These are phyloP conservation scores for Crotalus helleri DNA, from an alignment of 2,113 vertebrate species.

Conservation along the genomic window DNA sequence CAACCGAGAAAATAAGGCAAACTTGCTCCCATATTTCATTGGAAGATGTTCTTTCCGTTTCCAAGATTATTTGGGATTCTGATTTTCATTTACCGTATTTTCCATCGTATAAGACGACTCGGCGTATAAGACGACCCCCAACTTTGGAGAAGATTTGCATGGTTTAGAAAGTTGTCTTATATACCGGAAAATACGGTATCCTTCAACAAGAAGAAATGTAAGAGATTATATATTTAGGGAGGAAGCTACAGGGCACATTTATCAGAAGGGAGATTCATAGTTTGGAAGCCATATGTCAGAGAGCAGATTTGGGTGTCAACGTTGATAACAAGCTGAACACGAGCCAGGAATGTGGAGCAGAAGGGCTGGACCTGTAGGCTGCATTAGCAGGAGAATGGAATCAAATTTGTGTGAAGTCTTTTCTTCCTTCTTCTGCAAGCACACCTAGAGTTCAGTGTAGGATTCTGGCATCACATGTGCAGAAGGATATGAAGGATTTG, in stretches of 20 bases:
- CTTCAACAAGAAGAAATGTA: background rate
- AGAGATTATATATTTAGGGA: background rate
- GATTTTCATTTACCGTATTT: background rate
- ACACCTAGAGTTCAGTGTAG: background rate
- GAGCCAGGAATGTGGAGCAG: background rate
- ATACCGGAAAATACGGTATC: no score
- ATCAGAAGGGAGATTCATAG: background rate
- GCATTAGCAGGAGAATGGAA: background rate
- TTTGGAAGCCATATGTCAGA: background rate
- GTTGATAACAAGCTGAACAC: background rate
- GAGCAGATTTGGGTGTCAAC: background rate
- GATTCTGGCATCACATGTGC: background rate
- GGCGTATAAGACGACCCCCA: no score
- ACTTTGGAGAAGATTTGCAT: no score
- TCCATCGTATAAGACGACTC: no score
- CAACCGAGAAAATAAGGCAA: slow-evolving; percentile 53
- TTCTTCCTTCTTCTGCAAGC: background rate
- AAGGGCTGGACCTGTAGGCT: background rate
- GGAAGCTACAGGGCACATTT: background rate
- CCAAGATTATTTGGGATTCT: background rate
- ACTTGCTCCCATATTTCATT: slow-evolving; percentile 19
- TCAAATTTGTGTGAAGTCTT: background rate
- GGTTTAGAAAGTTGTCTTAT: no score
- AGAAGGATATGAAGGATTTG: background rate
- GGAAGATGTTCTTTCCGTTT: background rate